Evolutionary conservation across 2,113 vertebrate species (phyloP), one percentile per base, ranked within the genome.

Genomic region (Ophiodon elongatus): DNA sequence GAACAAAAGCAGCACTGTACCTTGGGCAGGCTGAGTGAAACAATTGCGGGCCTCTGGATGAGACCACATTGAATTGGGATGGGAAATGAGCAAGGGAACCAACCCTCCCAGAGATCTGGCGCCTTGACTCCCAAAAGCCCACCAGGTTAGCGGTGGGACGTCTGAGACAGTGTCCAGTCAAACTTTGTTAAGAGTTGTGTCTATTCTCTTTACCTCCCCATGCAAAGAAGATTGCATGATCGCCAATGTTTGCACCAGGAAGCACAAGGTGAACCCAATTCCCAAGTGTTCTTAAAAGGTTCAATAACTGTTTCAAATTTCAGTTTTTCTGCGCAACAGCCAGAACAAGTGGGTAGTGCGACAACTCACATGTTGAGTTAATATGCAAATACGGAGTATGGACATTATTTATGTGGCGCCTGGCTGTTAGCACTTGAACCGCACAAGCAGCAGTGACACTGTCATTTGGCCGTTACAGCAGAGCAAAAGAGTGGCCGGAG

Each of bases 1-100:
- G 95, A 97, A 98, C 97, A 99, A 97, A 98, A 97, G 96, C 91
- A 47, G 94, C 95, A 96, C 96, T 98, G 96, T 98, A 97, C 96
- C 95, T 96, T 94, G 91, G 92, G 77, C 89, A 89, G 95, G 94
- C 93, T 93, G 60, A 91, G 92, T 92, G 94, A 95, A 96, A 97
- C 96, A 96, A 97, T 95, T 93, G 92, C 84, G 2, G 94, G 93
- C 65, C 91, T 90, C 93, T 94, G 94, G 96, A 97, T 96, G 96
- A 97, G 96, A 96, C 96, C 95, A 95, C 96, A 95, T 92, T 95
- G 93, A 94, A 95, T 93, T 72, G 76, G 76, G 59, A 96, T 92
- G 93, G 93, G 95, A 96, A 95, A 94, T 89, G 93, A 94, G 89
- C 33, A 19, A 87, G 89, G 93, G 96, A 96, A 95, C 95, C 88